Conservation (phyloP, 2,797 vertebrate genomes). For the Melanotaenia parkinsoni region DNA sequence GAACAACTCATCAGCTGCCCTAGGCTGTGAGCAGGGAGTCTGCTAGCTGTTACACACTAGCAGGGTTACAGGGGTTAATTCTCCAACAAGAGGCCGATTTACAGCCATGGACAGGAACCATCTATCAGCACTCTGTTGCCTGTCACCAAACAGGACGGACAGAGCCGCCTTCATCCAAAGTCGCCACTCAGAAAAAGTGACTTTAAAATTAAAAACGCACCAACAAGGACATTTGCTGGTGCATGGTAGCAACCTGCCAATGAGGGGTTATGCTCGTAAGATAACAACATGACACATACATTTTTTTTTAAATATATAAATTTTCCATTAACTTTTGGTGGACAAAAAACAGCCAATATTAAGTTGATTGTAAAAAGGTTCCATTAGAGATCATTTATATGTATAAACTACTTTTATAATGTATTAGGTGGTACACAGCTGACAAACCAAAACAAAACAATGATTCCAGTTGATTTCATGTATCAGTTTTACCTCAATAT, state of each 20-base stretch:
- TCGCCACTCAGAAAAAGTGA: conserved; percentile 40
- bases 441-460: too few species aligned
- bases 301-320: background rate
- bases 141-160: conserved; percentile 59
- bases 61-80: conserved; percentile 78
- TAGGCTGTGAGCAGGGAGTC: conserved; percentile 65
- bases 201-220: conserved; percentile 45
- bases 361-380: background rate
- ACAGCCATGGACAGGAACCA: conserved; percentile 73
- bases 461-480: too few species aligned
- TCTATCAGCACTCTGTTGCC: conserved; percentile 75
- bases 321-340: background rate
- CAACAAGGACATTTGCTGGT: conserved; percentile 30
- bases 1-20: conserved; percentile 72
- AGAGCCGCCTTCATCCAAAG: conserved; percentile 53
- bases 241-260: conserved; percentile 4
- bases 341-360: background rate
- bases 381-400: background rate
- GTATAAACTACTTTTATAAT: background rate
- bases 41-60: conserved; percentile 67
- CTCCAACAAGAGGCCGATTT: conserved; percentile 81
- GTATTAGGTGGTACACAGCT: background rate
- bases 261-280: conserved; percentile 2
- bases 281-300: background rate
- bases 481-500: too few species aligned